phyloP scores from a whole-genome alignment of 2,113 vertebrate genomes.

The Myodes glareolus region DNA sequence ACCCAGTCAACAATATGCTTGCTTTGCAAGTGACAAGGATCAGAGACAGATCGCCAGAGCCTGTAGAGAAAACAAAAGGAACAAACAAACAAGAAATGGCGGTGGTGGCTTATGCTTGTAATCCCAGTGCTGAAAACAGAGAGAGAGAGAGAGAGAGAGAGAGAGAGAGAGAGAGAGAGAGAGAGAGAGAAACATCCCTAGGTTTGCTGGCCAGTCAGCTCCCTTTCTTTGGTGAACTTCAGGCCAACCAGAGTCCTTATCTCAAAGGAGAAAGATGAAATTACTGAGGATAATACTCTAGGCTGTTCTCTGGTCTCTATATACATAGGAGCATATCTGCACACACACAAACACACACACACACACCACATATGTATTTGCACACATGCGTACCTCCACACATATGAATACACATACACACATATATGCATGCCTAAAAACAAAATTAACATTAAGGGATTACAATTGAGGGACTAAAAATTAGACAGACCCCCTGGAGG shows the following conservation, averaged over 20 bases:
- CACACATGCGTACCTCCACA: not conserved
- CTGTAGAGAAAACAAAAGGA: not conserved
- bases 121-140: not conserved
- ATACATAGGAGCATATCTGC: not conserved
- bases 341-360: not conserved
- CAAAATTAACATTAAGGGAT: not conserved
- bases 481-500: not conserved
- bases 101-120: not conserved
- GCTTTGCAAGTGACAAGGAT: not conserved
- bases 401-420: not conserved
- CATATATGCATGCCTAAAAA: not conserved
- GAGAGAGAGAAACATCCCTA: no score
- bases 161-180: no score
- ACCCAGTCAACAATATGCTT: not conserved
- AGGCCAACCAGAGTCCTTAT: not conserved
- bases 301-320: not conserved
- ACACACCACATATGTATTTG: no score
- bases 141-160: no score
- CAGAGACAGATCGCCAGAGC: not conserved
- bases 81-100: not conserved
- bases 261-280: not conserved
- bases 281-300: not conserved
- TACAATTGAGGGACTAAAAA: not conserved
- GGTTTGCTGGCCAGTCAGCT: not conserved
- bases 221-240: not conserved